These are phyloP conservation scores for Drosophila neutralis DNA, from an alignment of 2,888 invertebrate species.

Conservation along the genomic window DNA sequence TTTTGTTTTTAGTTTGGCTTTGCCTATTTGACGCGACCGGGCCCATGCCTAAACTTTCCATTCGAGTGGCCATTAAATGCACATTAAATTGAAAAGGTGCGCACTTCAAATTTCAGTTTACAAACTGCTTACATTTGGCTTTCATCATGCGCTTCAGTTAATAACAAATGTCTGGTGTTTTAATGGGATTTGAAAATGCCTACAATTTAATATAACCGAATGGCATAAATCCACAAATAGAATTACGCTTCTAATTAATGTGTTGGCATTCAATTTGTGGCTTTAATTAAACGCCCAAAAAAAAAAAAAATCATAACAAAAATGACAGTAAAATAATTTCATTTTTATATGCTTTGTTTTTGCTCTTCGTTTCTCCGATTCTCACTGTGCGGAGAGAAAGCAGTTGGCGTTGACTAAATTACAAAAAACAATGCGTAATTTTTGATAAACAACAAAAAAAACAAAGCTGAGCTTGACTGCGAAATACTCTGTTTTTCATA, in stretches of 20 bases:
- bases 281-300: constrained; percentile 19
- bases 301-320: not conserved
- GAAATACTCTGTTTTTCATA: constrained; percentile 6
- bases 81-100: constrained; percentile 37
- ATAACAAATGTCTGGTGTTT: constrained; percentile 31
- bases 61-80: constrained; percentile 54
- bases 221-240: constrained; percentile 14
- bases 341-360: constrained; percentile 40
- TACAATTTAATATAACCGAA: not conserved
- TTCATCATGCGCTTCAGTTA: constrained; percentile 11
- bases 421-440: constrained; percentile 43
- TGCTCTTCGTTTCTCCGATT: constrained; percentile 59
- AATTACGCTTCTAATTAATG: not conserved
- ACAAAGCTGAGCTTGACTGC: not conserved
- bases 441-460: constrained; percentile 5
- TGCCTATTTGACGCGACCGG: constrained; percentile 12
- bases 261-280: constrained; percentile 26
- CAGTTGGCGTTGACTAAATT: constrained; percentile 39
- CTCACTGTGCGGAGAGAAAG: constrained; percentile 67
- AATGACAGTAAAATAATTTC: constrained; percentile 18
- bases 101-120: constrained; percentile 42
- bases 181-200: constrained; percentile 7
- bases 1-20: constrained; percentile 27
- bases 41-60: constrained; percentile 35
- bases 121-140: constrained; percentile 43